Base-by-base conservation (phyloP, 1,140 invertebrate genomes). In the Pomacea maculata region DNA sequence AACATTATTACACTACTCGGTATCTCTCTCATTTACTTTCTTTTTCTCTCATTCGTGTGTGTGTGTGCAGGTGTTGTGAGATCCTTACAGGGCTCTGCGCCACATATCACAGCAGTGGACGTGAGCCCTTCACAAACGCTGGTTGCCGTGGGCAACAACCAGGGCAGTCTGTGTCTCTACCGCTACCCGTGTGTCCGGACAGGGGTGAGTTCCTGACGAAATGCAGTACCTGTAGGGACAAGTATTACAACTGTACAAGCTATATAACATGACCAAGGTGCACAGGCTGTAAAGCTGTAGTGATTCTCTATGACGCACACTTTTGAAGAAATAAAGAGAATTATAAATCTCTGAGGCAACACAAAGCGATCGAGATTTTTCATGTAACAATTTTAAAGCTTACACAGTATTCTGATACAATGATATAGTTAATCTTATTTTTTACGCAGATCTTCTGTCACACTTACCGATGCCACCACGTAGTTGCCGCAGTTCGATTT, bases 401-500 rank as follows among this genome's bases (percentile, higher is more conserved):
- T 57, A 34, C 7, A 25, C 8, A 45, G 11, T 15, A 29, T 12
- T 10, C 0, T 25, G 7, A 0, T 9, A 67, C 1, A 9, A 61
- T 76, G 55, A 57, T 55, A 54, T 21, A 55, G 57, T 73, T 54
- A 61, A 57, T 72, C 45, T 75, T 74, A 12, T 45, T 61, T 65
- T 72, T 45, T 71, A 29, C 82, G 65, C 83, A 88, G 87, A 82
- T 75, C 1, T 87, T 82, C 72, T 82, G 87, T 74, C 86, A 88
- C 75, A 83, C 83, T 14, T 88, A 88, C 75, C 75, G 75, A 71
- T 78, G 82, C 54, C 86, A 86, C 68, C 78, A 81, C 19, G 63
- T 73, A 10, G 83, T 87, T 4, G 81, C 83, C 6, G 80, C 80
- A 29, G 70, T 87, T 3, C 45, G 79, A 11, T 88, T 87, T 67